These are phyloP conservation scores for Melospiza melodia DNA, from an alignment of 2,113 vertebrate species.

Conservation along the genomic window DNA sequence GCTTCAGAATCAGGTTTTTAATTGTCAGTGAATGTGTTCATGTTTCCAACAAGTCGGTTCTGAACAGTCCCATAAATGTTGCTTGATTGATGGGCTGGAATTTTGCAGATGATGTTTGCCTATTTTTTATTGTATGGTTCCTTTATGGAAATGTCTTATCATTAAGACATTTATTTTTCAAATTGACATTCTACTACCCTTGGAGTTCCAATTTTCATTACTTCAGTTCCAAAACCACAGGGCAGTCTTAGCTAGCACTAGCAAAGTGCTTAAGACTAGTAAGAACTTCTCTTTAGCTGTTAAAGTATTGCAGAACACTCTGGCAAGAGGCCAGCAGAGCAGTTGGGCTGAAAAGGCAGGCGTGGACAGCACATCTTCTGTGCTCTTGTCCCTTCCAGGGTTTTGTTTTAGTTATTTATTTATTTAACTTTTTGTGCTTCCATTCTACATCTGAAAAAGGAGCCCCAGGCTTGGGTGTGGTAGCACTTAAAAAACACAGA, in stretches of 20 bases:
- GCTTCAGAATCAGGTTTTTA: background rate
- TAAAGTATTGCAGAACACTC: background rate
- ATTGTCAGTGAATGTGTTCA: background rate
- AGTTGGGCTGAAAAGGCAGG: background rate
- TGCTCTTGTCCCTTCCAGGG: background rate
- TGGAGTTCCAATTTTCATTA: background rate
- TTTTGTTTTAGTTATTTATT: background rate
- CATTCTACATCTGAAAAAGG: background rate
- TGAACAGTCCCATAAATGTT: background rate
- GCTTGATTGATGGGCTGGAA: background rate
- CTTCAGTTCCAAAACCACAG: background rate
- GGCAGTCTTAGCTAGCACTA: background rate
- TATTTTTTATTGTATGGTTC: background rate
- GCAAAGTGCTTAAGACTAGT: background rate
- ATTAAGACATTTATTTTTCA: background rate
- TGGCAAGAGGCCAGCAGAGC: background rate
- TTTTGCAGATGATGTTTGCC: background rate
- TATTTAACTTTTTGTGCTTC: background rate
- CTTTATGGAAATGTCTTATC: background rate
- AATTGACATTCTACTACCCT: background rate
- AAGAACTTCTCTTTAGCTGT: background rate
- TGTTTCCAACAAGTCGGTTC: background rate
- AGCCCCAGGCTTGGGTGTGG: background rate
- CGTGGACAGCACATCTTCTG: rapidly evolving
- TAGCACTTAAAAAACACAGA: background rate